A percentile compares a stretch with the other conserved stretches of the same genome.
Evolutionary conservation across 2,888 invertebrate genomes (phyloP).

Genomic region (Tromatobia lineatoria): DNA sequence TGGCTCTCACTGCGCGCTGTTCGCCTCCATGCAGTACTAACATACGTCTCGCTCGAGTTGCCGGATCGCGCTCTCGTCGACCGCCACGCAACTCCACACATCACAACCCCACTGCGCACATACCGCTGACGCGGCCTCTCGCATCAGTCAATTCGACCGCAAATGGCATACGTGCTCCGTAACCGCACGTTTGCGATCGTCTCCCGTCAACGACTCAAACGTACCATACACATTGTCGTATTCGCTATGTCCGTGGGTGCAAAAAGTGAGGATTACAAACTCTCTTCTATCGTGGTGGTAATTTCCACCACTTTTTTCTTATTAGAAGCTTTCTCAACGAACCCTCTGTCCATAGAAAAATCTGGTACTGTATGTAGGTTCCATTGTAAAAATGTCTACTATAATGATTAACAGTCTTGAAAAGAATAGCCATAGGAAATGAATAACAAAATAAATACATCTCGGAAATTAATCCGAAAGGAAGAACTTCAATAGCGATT

Average conservation of each 20-base stretch:
- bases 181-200: slow-evolving; percentile 74
- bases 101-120: slow-evolving; percentile 50
- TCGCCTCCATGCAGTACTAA: slow-evolving; percentile 40
- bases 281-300: too few species aligned
- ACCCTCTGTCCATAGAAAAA: too few species aligned
- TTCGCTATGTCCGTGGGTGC: neutral
- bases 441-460: too few species aligned
- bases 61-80: slow-evolving; percentile 49
- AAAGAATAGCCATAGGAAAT: too few species aligned
- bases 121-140: slow-evolving; percentile 57
- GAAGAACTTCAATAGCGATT: too few species aligned
- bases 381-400: too few species aligned
- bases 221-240: slow-evolving; percentile 9
- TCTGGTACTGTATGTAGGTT: too few species aligned
- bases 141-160: slow-evolving; percentile 73
- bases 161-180: slow-evolving; percentile 71
- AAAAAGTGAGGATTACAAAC: too few species aligned
- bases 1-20: slow-evolving; percentile 50
- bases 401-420: too few species aligned
- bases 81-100: slow-evolving; percentile 58
- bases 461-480: too few species aligned
- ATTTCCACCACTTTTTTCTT: too few species aligned
- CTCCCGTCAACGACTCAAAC: slow-evolving; percentile 40
- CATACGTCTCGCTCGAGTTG: slow-evolving; percentile 52
- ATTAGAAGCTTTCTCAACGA: too few species aligned